Percentiles rank a stretch among this genome's conserved stretches.
Evolutionary conservation across 2,113 vertebrate species (phyloP).

Genomic region (Vulpes vulpes): DNA sequence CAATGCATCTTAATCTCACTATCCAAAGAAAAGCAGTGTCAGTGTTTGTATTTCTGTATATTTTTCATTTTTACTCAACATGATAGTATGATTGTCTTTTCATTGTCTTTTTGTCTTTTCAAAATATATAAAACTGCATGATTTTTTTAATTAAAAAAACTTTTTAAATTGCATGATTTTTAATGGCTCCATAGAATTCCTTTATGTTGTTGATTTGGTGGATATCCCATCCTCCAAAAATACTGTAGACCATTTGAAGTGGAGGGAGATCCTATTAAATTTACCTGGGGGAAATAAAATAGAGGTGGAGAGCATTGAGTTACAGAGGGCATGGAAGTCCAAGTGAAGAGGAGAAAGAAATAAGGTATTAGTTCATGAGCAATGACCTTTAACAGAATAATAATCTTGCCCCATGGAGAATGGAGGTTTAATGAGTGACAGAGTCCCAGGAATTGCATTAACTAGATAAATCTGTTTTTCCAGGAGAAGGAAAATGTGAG

Average conservation of each 20-base stretch:
- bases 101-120: too few relatives aligned
- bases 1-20: neutral
- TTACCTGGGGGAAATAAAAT: neutral
- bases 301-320: neutral
- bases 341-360: neutral
- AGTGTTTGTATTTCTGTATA: neutral
- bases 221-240: neutral
- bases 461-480: neutral
- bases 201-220: neutral
- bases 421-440: neutral
- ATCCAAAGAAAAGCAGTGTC: neutral
- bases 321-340: neutral
- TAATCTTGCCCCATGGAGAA: neutral
- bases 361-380: neutral
- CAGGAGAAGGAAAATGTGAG: neutral
- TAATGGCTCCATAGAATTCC: neutral
- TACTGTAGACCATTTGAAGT: neutral
- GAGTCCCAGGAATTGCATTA: neutral
- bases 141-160: neutral
- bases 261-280: neutral
- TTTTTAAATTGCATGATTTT: neutral
- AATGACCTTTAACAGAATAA: neutral
- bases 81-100: neutral
- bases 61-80: constrained; percentile 8
- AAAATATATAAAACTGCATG: neutral